Percentiles rank a stretch among this genome's conserved stretches.
Conservation (phyloP, 2,888 invertebrate genomes). For the Leuctra nigra region DNA sequence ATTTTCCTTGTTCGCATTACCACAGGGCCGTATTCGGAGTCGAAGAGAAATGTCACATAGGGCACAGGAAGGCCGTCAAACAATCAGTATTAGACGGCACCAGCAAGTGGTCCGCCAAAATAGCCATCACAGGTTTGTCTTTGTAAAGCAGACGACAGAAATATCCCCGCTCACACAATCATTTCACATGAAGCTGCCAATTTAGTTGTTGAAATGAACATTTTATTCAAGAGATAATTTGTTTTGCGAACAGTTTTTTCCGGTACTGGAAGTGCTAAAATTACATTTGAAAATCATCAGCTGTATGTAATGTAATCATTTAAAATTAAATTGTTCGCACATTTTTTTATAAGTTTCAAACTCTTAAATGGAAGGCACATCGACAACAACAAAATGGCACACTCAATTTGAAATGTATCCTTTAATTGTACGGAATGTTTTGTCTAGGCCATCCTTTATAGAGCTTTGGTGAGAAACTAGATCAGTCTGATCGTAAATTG, state of each 20-base stretch:
- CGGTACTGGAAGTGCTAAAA: no score
- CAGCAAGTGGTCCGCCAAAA: constrained; percentile 99
- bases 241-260: no score
- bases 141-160: constrained; percentile 35
- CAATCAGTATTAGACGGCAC: constrained; percentile 98
- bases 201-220: no score
- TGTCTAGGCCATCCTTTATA: neutral
- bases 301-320: no score
- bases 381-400: neutral
- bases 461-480: no score
- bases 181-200: no score
- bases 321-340: no score
- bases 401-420: neutral
- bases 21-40: constrained; percentile 92
- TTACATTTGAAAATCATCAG: no score
- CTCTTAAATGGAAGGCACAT: neutral
- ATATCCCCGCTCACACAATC: no score
- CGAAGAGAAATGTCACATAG: constrained; percentile 87
- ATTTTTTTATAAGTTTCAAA: no score
- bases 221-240: no score
- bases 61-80: constrained; percentile 97
- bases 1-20: constrained; percentile 19
- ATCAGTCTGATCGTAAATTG: no score
- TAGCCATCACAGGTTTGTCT: constrained; percentile 98
- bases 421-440: constrained; percentile 8